Percentiles rank a stretch among this genome's conserved stretches.
phyloP scores from a whole-genome alignment of 1,140 invertebrate species.

The Ladona fulva region DNA sequence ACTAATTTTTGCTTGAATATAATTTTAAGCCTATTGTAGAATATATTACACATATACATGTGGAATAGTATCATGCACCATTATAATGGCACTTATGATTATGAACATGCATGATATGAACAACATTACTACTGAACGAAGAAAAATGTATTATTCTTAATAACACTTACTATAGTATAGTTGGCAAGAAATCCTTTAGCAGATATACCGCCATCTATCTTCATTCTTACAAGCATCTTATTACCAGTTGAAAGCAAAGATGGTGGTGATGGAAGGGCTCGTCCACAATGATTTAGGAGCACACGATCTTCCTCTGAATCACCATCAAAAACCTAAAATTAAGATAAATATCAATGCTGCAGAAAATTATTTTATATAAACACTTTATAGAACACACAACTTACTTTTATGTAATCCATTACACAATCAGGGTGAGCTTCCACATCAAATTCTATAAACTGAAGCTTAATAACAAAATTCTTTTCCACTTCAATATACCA shows the following conservation, averaged over 20 bases:
- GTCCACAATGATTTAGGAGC: conserved; percentile 44
- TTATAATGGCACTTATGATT: too few relatives aligned
- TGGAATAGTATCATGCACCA: too few relatives aligned
- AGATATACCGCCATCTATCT: conserved; percentile 42
- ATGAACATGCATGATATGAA: too few relatives aligned
- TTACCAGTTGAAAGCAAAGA: conserved; percentile 48
- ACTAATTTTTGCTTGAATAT: too few relatives aligned
- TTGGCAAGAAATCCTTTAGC: conserved; percentile 66
- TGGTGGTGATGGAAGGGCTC: conserved; percentile 34
- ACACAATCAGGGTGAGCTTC: conserved; percentile 31
- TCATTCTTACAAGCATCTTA: conserved; percentile 52
- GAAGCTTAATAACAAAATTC: conserved; percentile 51
- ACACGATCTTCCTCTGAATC: conserved; percentile 34
- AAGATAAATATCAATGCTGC: background rate
- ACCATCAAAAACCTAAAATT: conserved; percentile 52
- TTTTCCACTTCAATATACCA: conserved; percentile 61
- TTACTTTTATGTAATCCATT: conserved; percentile 30
- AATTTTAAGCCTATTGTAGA: too few relatives aligned
- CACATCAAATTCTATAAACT: conserved; percentile 52
- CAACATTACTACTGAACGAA: too few relatives aligned
- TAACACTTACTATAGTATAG: conserved; percentile 45
- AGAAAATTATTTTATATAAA: background rate
- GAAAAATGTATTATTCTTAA: too few relatives aligned
- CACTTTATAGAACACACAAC: conserved; percentile 11
- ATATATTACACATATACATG: too few relatives aligned